Evolutionary conservation across 1,140 invertebrate genomes (phyloP), one percentile per base, ranked within the genome.

Genomic region (Ceratina australensis): DNA sequence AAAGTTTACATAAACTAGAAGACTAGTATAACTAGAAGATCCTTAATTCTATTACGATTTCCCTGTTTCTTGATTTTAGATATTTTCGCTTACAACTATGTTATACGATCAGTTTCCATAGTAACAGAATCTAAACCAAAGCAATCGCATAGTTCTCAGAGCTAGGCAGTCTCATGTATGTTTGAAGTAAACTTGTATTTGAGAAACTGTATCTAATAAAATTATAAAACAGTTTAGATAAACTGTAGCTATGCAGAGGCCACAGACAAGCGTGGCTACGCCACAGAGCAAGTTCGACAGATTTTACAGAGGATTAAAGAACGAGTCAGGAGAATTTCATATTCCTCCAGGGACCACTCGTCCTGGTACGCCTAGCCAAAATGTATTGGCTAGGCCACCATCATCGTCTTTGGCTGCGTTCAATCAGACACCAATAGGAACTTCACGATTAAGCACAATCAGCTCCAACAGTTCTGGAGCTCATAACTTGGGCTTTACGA

Each of bases 281-380:
- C 75, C 87, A 2, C 85, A 87, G 16, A 89, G 79, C 52, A 89
- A 87, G 82, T 87, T 88, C 50, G 92, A 92, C 42, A 86, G 89
- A 81, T 92, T 91, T 52, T 87, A 90, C 0, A 85, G 90, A 82
- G 89, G 89, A 18, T 60, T 84, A 2, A 91, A 91, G 61, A 86
- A 87, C 22, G 87, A 91, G 1, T 72, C 85, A 0, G 80, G 83
- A 24, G 84, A 86, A 15, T 78, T 20, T 75, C 65, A 79, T 49
- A 73, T 68, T 1, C 63, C 42, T 28, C 79, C 75, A 20, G 84
- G 84, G 49, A 74, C 15, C 0, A 76, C 65, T n/a, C 67, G 84
- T 20, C 67, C 87, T 18, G 76, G 77, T 12, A 89, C 87, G 15
- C 85, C 87, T 47, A 64, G 78, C 24, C 80, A 80, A 82, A 88